Evolutionary conservation across 2,797 vertebrate genomes (phyloP).

Genomic region (Lagocephalus sceleratus): DNA sequence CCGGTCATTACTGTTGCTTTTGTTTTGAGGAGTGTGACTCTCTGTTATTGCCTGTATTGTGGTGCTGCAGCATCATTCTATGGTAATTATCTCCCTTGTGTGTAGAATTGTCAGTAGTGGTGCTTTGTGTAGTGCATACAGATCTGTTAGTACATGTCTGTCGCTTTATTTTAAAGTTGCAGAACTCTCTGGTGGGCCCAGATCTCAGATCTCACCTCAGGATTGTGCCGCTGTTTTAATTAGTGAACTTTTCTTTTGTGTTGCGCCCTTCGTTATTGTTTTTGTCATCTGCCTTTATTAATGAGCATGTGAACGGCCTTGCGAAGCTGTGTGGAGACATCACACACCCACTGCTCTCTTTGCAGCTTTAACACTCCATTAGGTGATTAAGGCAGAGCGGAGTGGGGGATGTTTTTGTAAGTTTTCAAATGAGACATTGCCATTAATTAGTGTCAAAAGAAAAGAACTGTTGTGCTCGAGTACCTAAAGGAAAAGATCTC

Average conservation of each 20-base stretch:
- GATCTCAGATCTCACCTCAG: conserved; percentile 55
- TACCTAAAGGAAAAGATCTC: conserved; percentile 53
- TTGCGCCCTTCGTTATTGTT: conserved; percentile 36
- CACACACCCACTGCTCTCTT: conserved; percentile 57
- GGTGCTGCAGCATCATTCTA: conserved; percentile 21
- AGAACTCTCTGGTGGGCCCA: conserved; percentile 43
- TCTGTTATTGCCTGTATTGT: conserved; percentile 12
- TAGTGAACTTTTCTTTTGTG: conserved; percentile 64
- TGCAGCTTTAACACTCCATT: conserved; percentile 62
- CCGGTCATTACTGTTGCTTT: not conserved
- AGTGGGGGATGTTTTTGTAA: conserved; percentile 62
- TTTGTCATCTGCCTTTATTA: conserved; percentile 59
- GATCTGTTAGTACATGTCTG: conserved; percentile 37
- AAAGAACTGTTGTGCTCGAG: conserved; percentile 54
- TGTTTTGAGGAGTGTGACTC: conserved; percentile 25
- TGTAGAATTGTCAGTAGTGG: conserved; percentile 30
- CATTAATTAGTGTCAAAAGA: conserved; percentile 70
- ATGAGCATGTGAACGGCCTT: conserved; percentile 46
- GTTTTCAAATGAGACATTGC: conserved; percentile 64
- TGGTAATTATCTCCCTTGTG: conserved; percentile 37
- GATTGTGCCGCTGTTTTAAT: conserved; percentile 55
- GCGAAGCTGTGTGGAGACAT: conserved; percentile 51
- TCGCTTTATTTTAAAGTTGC: conserved; percentile 35
- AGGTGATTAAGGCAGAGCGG: conserved; percentile 67
- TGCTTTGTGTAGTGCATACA: conserved; percentile 31